Evolutionary conservation across 2,888 invertebrate species (phyloP).

Genomic region (Listrodromus nycthemerus): DNA sequence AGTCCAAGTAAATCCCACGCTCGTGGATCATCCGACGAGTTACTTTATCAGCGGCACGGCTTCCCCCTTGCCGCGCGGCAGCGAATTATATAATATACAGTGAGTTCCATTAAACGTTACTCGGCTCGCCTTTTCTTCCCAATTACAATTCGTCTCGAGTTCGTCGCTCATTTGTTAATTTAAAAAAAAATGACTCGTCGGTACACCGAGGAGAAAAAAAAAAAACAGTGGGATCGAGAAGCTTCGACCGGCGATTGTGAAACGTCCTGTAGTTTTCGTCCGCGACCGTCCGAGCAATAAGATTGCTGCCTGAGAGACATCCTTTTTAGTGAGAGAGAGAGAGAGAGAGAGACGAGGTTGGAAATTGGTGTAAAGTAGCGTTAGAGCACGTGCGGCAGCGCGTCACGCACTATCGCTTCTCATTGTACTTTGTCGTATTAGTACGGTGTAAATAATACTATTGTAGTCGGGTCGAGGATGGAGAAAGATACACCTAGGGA

Average conservation of each 20-base stretch:
- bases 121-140: not conserved
- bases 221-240: not conserved
- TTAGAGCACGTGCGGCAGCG: conserved; percentile 65
- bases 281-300: conserved; percentile 22
- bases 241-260: not conserved
- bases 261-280: conserved; percentile 19
- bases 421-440: conserved; percentile 56
- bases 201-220: not conserved
- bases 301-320: conserved; percentile 72
- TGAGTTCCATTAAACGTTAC: not conserved
- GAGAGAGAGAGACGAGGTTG: conserved; percentile 65
- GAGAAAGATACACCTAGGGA: conserved; percentile 38
- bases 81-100: conserved; percentile 21
- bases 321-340: conserved; percentile 72
- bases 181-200: not conserved
- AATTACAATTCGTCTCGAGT: not conserved
- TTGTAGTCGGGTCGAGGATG: conserved; percentile 12
- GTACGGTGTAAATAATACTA: conserved; percentile 52
- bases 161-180: not conserved
- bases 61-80: conserved; percentile 1
- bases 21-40: conserved; percentile 16
- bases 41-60: not conserved
- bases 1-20: conserved; percentile 27
- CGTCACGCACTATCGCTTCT: conserved; percentile 61
- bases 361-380: conserved; percentile 76